Percentiles rank a stretch among this genome's conserved stretches.
Conservation (phyloP, 37 sponge, comb jelly and placozoan species). For the Amphimedon queenslandica region DNA sequence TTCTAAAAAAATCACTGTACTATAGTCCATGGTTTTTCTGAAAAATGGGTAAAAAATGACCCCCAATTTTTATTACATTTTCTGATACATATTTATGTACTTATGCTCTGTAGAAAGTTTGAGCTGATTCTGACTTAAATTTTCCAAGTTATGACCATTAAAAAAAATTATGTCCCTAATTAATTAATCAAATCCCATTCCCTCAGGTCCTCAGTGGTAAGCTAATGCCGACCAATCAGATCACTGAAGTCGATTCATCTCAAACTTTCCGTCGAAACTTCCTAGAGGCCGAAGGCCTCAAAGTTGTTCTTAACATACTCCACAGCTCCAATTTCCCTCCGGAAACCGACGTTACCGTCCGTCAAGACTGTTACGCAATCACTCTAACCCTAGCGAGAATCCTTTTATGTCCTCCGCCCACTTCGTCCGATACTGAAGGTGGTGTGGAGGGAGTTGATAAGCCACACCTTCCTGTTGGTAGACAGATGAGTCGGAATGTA, state of each 20-base stretch:
- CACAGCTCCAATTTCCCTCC: slow-evolving; percentile 48
- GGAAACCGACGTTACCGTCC: slow-evolving; percentile 42
- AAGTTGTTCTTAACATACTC: slow-evolving; percentile 64
- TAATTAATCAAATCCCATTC: not conserved
- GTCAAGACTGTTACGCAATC: slow-evolving; percentile 84
- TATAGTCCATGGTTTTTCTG: no score
- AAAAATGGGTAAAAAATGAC: no score
- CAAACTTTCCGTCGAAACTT: slow-evolving; percentile 56
- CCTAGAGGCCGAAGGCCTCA: slow-evolving; percentile 59
- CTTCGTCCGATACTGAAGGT: not conserved
- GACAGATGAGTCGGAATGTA: slow-evolving; percentile 10
- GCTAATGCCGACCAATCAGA: slow-evolving; percentile 51
- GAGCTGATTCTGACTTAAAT: no score
- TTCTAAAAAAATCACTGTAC: no score
- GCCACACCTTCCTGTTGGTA: slow-evolving; percentile 1
- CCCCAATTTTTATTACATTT: no score
- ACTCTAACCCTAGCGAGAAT: slow-evolving; percentile 70
- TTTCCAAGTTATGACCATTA: no score
- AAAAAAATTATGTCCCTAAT: no score
- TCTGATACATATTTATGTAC: no score
- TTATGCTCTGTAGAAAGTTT: no score
- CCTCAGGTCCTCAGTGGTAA: slow-evolving; percentile 51
- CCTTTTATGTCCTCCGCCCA: slow-evolving; percentile 41
- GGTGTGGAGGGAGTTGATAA: not conserved
- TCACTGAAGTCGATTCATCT: slow-evolving; percentile 1